phyloP scores from a whole-genome alignment of 2,888 invertebrate species.

The Eucriotettix oculatus region DNA sequence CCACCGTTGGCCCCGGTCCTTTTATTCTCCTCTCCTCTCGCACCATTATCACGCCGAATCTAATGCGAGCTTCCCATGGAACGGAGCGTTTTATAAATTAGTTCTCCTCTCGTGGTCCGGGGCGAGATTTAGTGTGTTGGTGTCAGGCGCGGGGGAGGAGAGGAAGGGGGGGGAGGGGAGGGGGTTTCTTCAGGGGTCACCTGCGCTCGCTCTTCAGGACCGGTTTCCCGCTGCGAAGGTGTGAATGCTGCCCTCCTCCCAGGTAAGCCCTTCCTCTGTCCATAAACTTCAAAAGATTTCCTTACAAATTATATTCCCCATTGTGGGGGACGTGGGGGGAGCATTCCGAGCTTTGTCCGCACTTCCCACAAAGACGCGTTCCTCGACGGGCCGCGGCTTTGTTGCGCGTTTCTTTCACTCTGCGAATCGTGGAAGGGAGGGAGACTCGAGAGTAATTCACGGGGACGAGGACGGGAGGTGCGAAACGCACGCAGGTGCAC shows the following conservation, averaged over 20 bases:
- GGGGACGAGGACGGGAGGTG: too few relatives aligned
- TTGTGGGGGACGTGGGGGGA: slow-evolving; percentile 1
- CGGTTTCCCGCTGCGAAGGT: not conserved
- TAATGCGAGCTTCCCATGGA: not conserved
- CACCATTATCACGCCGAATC: not conserved
- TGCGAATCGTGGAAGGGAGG: too few relatives aligned
- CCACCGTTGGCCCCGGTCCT: too few relatives aligned
- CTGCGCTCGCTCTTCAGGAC: not conserved
- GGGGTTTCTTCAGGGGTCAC: too few relatives aligned
- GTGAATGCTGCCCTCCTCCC: not conserved
- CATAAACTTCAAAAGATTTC: slow-evolving; percentile 10
- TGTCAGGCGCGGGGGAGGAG: not conserved
- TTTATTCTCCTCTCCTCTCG: too few relatives aligned
- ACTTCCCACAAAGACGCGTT: too few relatives aligned
- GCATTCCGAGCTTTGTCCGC: not conserved
- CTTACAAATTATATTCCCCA: slow-evolving; percentile 9
- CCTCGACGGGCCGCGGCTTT: too few relatives aligned
- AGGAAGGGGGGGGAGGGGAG: too few relatives aligned
- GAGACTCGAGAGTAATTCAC: too few relatives aligned
- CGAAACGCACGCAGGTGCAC: too few relatives aligned
- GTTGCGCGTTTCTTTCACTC: too few relatives aligned
- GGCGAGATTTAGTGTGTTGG: not conserved
- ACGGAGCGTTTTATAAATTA: not conserved
- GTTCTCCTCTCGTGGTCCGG: not conserved
- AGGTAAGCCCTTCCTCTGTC: not conserved